Base-by-base conservation (phyloP, 2,888 invertebrate genomes). In the Hybos culiciformis region DNA sequence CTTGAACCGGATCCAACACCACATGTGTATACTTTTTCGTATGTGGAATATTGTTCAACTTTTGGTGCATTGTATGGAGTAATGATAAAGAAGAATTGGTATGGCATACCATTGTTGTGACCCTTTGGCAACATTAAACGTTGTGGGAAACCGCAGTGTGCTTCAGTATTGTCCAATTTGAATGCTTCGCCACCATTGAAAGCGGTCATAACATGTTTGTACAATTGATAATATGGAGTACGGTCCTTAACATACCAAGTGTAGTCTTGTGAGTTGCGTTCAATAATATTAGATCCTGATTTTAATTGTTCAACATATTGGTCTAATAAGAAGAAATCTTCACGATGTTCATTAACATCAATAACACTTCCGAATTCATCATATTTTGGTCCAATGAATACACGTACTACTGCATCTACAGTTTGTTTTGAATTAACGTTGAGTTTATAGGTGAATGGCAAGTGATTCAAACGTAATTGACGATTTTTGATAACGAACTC, bases 61-160 rank as follows among this genome's bases (percentile, higher is more conserved):
- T 70, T 59, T 40, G 65, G 59, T 44, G 72, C 72, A 24, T 65
- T 69, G 54, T 72, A 61, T 32, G 78, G 77, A 23, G 70, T 70
- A 9, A 80, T 70, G 48, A 78, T 72, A 39, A 77, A 72, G 63
- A 76, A 79, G 36, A 83, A 52, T 55, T 75, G 69, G 70, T 75
- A 73, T 19, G 73, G 70, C 66, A 78, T 68, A 41, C 86, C 86
- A 46, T 75, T 74, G 41, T 67, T 63, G 49, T 62, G 73, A 57
- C 86, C 86, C 54, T 69, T 80, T 34, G 86, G 85, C 41, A 86
- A 66, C 32, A 83, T 59, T 33, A 83, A 68, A 52, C 82, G 77
- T 20, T 74, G 70, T 4, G 85, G 84, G 71, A 79, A 80, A 39
- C 78, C 78, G 48, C 75, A 78, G 55, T 78, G 68, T 51, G 68